These are phyloP conservation scores for Cyanistes caeruleus DNA, from an alignment of 2,113 vertebrate genomes.

Conservation along the genomic window DNA sequence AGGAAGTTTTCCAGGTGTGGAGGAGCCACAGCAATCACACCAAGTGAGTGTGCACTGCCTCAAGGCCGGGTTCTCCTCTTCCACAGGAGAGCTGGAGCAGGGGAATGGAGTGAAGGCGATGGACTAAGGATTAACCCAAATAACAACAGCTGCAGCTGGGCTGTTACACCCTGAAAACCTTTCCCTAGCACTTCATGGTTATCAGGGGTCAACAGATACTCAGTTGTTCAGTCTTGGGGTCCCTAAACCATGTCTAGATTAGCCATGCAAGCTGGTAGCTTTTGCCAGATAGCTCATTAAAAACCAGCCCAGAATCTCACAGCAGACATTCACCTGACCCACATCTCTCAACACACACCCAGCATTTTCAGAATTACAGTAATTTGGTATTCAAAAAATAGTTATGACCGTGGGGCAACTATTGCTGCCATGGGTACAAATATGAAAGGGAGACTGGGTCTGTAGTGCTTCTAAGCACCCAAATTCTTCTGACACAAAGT, in stretches of 20 bases:
- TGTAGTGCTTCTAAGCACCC: neutral
- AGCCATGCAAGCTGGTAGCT: neutral
- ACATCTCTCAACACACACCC: neutral
- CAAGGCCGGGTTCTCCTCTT: neutral
- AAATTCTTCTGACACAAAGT: neutral
- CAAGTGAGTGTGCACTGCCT: fast-evolving
- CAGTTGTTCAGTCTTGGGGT: neutral
- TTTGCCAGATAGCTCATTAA: neutral
- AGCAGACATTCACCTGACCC: neutral
- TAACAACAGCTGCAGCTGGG: neutral
- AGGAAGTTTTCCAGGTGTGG: neutral
- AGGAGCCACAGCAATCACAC: neutral
- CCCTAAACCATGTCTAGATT: neutral
- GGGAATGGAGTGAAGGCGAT: too few relatives aligned
- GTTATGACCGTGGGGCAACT: neutral
- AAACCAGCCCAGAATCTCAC: neutral
- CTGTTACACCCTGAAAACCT: neutral
- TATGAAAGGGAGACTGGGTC: neutral
- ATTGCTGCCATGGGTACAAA: neutral
- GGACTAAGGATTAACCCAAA: neutral
- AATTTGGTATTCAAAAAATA: neutral
- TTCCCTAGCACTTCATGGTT: neutral
- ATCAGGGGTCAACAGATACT: neutral
- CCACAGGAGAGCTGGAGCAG: neutral
- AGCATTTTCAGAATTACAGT: neutral